phyloP scores from a whole-genome alignment of 2,113 vertebrate species.

The Speoplatyrhinus poulsoni region DNA sequence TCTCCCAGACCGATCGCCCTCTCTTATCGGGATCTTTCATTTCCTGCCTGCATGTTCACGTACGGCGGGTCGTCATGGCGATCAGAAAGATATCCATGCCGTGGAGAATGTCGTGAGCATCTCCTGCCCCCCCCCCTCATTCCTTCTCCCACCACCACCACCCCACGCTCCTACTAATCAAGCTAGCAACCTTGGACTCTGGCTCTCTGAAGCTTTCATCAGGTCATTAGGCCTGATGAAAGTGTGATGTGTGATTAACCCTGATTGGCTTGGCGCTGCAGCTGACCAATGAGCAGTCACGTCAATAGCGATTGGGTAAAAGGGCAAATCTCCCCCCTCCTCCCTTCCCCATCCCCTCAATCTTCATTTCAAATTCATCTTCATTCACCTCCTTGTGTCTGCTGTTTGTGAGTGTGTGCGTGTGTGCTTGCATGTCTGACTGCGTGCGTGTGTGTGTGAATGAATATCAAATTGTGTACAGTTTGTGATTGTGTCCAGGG shows the following conservation, averaged over 20 bases:
- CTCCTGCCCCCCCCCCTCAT: too few species aligned
- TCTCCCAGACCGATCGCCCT: conserved; percentile 17
- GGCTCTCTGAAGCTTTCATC: conserved; percentile 24
- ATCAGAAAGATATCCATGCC: conserved; percentile 16
- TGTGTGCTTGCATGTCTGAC: not conserved
- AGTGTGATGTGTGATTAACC: conserved; percentile 60
- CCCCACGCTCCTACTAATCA: conserved; percentile 46
- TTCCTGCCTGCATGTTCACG: conserved; percentile 42
- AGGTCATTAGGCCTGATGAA: conserved; percentile 19
- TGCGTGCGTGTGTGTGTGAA: not conserved
- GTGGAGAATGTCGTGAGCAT: too few species aligned
- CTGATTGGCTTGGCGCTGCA: conserved; percentile 42
- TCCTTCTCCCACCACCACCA: too few species aligned
- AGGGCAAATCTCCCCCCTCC: conserved; percentile 22
- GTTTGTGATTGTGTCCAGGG: conserved; percentile 17
- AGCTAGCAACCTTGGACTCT: conserved; percentile 14
- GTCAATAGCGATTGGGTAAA: conserved; percentile 43
- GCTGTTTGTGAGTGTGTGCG: not conserved
- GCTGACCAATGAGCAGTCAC: conserved; percentile 36
- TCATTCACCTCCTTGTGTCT: conserved; percentile 22
- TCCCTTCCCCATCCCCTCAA: not conserved
- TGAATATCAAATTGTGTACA: conserved; percentile 1
- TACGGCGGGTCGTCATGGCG: conserved; percentile 29
- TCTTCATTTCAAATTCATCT: conserved; percentile 23
- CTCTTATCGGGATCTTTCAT: conserved; percentile 21